These are phyloP conservation scores for Bombyx huttoni DNA, from an alignment of 2,888 invertebrate species.

Conservation along the genomic window DNA sequence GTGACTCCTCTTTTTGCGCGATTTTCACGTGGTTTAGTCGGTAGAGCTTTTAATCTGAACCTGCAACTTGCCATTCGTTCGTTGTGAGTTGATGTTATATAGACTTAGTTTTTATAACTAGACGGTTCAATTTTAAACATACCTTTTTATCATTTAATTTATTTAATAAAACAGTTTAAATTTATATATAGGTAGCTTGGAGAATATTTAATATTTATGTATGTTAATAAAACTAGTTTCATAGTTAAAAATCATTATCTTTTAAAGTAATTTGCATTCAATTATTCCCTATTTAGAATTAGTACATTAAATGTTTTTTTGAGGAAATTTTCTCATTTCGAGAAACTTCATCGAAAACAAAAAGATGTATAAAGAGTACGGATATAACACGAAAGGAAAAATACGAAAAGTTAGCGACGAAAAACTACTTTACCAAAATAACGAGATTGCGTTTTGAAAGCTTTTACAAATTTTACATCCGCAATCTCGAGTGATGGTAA, in stretches of 20 bases:
- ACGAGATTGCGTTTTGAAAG: constrained; percentile 18
- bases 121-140: too few species aligned
- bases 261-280: constrained; percentile 3
- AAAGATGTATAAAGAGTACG: not conserved
- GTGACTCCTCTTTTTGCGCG: constrained; percentile 70
- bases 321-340: too few species aligned
- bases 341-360: not conserved
- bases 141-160: too few species aligned
- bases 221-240: not conserved
- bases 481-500: constrained; percentile 20
- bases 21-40: constrained; percentile 71
- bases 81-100: not conserved
- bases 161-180: too few species aligned
- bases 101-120: not conserved
- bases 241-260: not conserved
- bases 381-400: not conserved
- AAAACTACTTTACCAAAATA: constrained; percentile 15
- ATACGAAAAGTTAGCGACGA: constrained; percentile 5
- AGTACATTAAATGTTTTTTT: too few species aligned
- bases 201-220: too few species aligned
- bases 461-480: constrained; percentile 12
- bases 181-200: too few species aligned
- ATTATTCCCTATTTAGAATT: constrained; percentile 3
- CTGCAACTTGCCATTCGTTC: constrained; percentile 51
- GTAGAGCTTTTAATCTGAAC: constrained; percentile 66